Conservation (phyloP, 2,797 vertebrate genomes). For the Poecile montanus region DNA sequence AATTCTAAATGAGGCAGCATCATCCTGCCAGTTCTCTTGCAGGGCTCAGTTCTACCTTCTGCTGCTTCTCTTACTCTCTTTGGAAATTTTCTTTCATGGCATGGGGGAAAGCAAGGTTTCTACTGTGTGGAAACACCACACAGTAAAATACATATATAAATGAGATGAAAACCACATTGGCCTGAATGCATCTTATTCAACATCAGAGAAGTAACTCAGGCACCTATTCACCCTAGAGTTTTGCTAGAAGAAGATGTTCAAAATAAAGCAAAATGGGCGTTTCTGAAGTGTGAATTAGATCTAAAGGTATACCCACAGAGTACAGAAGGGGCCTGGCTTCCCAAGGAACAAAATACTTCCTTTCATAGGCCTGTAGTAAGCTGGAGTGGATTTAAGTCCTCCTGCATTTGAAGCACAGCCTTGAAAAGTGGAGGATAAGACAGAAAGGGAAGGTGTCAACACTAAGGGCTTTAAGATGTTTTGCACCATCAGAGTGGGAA, state of each 20-base stretch:
- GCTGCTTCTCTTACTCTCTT: neutral
- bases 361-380: neutral
- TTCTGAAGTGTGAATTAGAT: neutral
- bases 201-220: neutral
- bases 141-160: neutral
- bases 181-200: neutral
- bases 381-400: neutral
- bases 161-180: neutral
- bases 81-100: neutral
- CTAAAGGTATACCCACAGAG: neutral
- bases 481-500: neutral
- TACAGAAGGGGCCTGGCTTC: neutral
- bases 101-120: neutral
- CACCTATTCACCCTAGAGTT: neutral
- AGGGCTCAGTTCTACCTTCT: slow-evolving; percentile 16
- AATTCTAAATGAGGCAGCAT: slow-evolving; percentile 40
- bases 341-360: neutral
- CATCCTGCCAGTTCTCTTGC: neutral
- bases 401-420: neutral
- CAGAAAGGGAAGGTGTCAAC: neutral
- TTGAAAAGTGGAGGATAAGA: neutral
- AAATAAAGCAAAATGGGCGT: neutral
- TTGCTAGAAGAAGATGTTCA: neutral
- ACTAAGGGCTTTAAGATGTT: neutral
- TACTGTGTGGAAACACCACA: neutral